Base-by-base conservation (phyloP, 2,888 invertebrate species). In the Lydus trimaculatus region DNA sequence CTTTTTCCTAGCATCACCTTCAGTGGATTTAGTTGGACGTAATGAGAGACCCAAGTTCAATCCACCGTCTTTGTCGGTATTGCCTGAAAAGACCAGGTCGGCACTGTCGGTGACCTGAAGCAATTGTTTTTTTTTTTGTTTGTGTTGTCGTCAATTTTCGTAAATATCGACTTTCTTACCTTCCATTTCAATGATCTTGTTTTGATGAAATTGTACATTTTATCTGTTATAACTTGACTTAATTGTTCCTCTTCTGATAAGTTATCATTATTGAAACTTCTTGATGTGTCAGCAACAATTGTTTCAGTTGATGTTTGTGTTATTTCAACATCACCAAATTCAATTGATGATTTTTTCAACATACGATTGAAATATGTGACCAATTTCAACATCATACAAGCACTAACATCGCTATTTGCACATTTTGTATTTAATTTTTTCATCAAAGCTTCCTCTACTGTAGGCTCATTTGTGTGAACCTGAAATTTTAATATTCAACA, bases 351-450 rank as follows among this genome's bases (percentile, higher is more conserved):
- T 74, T 94, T 94, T 83, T 94, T 91, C 80, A 94, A 87, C 85
- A 94, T 89, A 72, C 91, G 88, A 86, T 95, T 94, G 85, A 94
- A 93, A 83, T 94, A 94, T 20, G 92, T 91, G 48, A 94, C 91
- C 76, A 94, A 84, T 84, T 94, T 95, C 23, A 94, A 87, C 88
- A 94, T 94, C 81, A 94, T 91, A 83, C 95, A 95, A 9, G 94
- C 92, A 43, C 93, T 92, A 59, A 93, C 90, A 79, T 95, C 94
- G 64, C 91, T 89, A 74, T 92, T 90, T 5, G 91, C 89, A 81
- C 95, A 95, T 87, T 94, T 94, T 75, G 88, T 87, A 80, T 93
- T 94, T 48, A 95, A 85, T 76, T 94, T 94, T 59, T 91, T 89
- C 75, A 94, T 86, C 13, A 95, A 87, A 25, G 90, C 88, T 74